Evolutionary conservation across 2,888 invertebrate genomes (phyloP).

Genomic region (Iselma pallidipennis): DNA sequence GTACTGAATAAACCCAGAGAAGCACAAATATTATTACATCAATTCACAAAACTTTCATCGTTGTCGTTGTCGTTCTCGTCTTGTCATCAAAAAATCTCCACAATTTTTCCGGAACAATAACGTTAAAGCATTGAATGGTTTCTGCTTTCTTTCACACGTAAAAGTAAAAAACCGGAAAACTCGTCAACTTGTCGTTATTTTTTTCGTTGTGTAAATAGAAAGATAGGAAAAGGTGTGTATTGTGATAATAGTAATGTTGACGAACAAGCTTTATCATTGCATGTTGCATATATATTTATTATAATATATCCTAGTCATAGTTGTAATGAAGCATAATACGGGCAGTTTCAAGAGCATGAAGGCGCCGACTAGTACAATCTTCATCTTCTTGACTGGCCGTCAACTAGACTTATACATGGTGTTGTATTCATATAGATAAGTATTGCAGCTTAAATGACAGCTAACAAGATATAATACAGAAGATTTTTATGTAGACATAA

Average conservation of each 20-base stretch:
- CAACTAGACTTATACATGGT: neutral
- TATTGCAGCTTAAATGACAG: neutral
- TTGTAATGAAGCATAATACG: neutral
- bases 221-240: neutral
- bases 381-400: neutral
- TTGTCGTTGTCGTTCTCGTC: neutral
- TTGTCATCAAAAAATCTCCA: neutral
- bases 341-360: neutral
- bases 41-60: neutral
- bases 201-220: neutral
- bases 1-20: neutral
- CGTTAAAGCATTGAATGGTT: neutral
- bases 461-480: neutral
- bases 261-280: neutral
- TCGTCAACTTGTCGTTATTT: too few species aligned
- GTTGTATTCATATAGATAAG: neutral
- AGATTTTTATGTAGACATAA: neutral
- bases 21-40: neutral
- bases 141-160: neutral
- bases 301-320: neutral
- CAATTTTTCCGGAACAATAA: neutral
- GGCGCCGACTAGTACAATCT: neutral
- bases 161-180: too few species aligned
- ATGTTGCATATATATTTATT: neutral
- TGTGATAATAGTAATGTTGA: neutral